phyloP scores from a whole-genome alignment of 2,888 invertebrate species.

The Hypomecis punctinalis region DNA sequence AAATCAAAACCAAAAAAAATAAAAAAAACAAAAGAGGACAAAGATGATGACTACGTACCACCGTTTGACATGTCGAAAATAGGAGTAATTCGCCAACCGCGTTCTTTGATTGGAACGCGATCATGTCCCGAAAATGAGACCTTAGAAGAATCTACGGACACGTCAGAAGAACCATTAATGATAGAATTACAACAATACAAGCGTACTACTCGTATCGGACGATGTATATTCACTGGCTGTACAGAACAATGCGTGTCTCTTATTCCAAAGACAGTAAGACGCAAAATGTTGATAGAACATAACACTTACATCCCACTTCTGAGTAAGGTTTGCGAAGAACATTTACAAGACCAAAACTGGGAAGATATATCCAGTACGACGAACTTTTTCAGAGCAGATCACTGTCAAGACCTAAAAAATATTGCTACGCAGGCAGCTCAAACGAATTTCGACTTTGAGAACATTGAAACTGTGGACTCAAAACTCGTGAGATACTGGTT shows the following conservation, averaged over 20 bases:
- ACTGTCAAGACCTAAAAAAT: constrained; percentile 18
- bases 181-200: constrained; percentile 16
- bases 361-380: constrained; percentile 16
- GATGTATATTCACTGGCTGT: constrained; percentile 21
- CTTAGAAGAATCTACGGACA: no score
- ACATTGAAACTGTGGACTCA: constrained; percentile 18
- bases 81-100: no score
- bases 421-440: constrained; percentile 1
- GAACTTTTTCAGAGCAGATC: constrained; percentile 8
- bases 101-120: no score
- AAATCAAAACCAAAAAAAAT: background rate
- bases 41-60: constrained; percentile 12
- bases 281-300: constrained; percentile 14
- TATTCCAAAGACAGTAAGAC: constrained; percentile 17
- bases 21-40: background rate
- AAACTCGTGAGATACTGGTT: constrained; percentile 24
- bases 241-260: background rate
- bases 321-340: constrained; percentile 19
- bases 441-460: constrained; percentile 18
- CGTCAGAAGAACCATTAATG: background rate
- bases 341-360: constrained; percentile 32
- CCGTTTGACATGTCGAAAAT: background rate
- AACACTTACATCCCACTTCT: constrained; percentile 15
- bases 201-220: constrained; percentile 1
- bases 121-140: no score